Evolutionary conservation across 2,113 vertebrate genomes (phyloP).

Genomic region (Podarcis raffonei): DNA sequence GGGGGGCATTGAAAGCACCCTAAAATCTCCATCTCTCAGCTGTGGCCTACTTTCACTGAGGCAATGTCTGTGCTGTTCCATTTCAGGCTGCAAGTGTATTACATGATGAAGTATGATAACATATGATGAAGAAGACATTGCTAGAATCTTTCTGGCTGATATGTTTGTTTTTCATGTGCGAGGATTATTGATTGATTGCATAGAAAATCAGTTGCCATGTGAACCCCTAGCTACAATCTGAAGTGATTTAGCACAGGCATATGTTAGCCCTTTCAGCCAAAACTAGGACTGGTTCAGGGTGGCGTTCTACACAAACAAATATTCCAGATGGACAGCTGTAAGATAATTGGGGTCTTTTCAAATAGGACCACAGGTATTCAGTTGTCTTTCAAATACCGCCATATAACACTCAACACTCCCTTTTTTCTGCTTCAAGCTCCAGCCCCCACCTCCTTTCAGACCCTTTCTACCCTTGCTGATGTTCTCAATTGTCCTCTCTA

Average conservation of each 20-base stretch:
- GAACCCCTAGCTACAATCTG: background rate
- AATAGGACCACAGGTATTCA: background rate
- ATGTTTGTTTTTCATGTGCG: background rate
- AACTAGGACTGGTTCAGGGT: background rate
- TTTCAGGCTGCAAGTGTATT: background rate
- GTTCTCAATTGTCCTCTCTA: slow-evolving; percentile 50
- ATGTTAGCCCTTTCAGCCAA: background rate
- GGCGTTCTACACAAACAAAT: background rate
- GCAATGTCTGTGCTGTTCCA: background rate
- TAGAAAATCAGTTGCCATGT: background rate
- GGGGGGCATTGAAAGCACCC: background rate
- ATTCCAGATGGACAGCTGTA: background rate
- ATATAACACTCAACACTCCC: no score
- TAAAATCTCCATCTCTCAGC: background rate
- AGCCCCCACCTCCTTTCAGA: background rate
- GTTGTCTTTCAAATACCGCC: background rate
- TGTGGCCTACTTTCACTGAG: background rate
- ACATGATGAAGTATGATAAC: background rate
- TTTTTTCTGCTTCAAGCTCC: background rate
- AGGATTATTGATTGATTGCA: background rate
- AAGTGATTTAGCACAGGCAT: no score
- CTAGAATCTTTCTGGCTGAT: background rate
- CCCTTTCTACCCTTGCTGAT: background rate
- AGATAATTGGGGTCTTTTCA: background rate
- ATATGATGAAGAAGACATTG: background rate